A percentile compares a stretch with the other conserved stretches of the same genome.
Evolutionary conservation across 2,113 vertebrate genomes (phyloP).

Genomic region (Corythaixoides concolor): DNA sequence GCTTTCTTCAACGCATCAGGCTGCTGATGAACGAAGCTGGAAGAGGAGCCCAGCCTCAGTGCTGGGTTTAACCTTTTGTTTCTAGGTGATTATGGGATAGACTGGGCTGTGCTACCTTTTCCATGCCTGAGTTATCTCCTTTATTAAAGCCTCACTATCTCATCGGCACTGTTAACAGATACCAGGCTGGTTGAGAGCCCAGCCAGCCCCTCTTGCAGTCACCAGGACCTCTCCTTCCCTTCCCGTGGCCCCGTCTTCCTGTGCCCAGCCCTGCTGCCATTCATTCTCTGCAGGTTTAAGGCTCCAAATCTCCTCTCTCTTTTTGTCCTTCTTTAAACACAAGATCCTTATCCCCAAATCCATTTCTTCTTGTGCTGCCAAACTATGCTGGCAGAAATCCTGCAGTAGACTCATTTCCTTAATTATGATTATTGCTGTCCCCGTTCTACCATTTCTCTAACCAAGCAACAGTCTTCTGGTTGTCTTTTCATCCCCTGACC

Average conservation of each 20-base stretch:
- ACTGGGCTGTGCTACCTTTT: neutral
- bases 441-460: neutral
- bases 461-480: neutral
- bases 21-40: fast-evolving
- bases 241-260: no score
- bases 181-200: neutral
- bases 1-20: neutral
- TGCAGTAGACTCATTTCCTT: neutral
- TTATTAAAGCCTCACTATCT: fast-evolving
- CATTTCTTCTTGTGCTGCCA: neutral
- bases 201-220: fast-evolving
- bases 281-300: neutral
- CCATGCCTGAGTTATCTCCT: fast-evolving
- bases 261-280: no score
- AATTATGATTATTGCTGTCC: neutral
- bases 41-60: neutral
- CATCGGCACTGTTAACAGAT: neutral
- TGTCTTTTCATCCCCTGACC: neutral
- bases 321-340: neutral
- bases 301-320: neutral
- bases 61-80: neutral
- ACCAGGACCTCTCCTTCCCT: neutral
- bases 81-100: neutral
- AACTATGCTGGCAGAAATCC: neutral
- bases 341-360: neutral